A percentile compares a stretch with the other conserved stretches of the same genome.
Conservation (phyloP, 2,888 invertebrate genomes). For the Agrotis clavis region DNA sequence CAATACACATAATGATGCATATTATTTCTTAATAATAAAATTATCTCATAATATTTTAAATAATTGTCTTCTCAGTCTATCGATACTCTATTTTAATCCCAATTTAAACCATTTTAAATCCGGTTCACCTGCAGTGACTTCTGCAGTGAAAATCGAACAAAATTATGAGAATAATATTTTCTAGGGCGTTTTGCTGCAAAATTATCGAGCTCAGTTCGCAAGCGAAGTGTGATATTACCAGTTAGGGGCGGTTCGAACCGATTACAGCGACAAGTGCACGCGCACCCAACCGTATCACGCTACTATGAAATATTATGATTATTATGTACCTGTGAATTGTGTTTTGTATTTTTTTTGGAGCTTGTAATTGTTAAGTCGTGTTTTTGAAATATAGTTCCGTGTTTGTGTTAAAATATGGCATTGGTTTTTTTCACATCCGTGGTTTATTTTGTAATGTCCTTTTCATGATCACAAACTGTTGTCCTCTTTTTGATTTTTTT, state of each 20-base stretch:
- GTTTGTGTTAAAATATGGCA: neutral
- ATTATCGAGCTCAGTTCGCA: constrained; percentile 70
- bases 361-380: constrained; percentile 2
- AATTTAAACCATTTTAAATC: constrained; percentile 19
- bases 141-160: constrained; percentile 62
- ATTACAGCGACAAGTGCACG: constrained; percentile 72
- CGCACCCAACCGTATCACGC: constrained; percentile 62
- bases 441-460: neutral
- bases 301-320: constrained; percentile 63
- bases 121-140: constrained; percentile 53
- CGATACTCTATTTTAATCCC: neutral
- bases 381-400: neutral
- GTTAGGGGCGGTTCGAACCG: constrained; percentile 72
- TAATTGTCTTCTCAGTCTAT: too few relatives aligned
- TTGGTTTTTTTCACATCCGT: neutral
- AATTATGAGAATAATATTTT: constrained; percentile 69
- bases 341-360: neutral
- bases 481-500: too few relatives aligned
- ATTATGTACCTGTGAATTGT: constrained; percentile 23
- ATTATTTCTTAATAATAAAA: too few relatives aligned
- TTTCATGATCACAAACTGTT: too few relatives aligned
- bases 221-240: constrained; percentile 77
- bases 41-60: neutral
- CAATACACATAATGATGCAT: too few relatives aligned
- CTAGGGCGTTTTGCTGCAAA: constrained; percentile 68